These are phyloP conservation scores for Neodontobutis hainanensis DNA, from an alignment of 2,113 vertebrate species.

Conservation along the genomic window DNA sequence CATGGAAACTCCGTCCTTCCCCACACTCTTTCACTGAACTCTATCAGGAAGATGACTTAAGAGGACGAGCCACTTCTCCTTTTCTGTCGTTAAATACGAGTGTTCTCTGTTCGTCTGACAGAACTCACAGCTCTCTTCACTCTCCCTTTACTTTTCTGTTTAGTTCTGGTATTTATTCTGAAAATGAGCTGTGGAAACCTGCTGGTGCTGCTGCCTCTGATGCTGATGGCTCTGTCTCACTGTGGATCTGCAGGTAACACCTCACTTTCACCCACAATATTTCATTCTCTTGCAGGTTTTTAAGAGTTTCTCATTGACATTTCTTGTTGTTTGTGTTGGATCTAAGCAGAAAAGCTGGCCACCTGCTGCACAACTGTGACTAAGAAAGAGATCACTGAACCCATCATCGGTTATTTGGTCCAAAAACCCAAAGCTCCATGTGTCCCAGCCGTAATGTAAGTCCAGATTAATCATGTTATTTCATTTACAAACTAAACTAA, in stretches of 20 bases:
- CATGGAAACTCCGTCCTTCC: too few species aligned
- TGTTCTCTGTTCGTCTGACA: too few species aligned
- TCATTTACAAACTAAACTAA: too few species aligned
- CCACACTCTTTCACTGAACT: too few species aligned
- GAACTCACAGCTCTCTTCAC: neutral
- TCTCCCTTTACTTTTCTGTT: too few species aligned
- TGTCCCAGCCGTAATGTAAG: conserved; percentile 58
- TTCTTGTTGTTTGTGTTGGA: accelerated
- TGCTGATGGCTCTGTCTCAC: conserved; percentile 20
- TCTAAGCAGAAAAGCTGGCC: conserved; percentile 30
- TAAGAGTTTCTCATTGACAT: neutral
- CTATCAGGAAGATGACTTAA: too few species aligned
- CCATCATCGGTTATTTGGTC: neutral
- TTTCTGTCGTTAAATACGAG: too few species aligned
- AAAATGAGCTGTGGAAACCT: conserved; percentile 33
- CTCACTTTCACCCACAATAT: neutral
- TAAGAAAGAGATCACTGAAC: neutral
- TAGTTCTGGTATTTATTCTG: conserved; percentile 5
- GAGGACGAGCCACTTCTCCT: too few species aligned
- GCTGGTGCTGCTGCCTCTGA: conserved; percentile 10
- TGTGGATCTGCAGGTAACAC: too few species aligned
- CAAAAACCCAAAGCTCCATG: conserved; percentile 10
- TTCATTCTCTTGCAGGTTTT: too few species aligned
- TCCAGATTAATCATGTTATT: neutral
- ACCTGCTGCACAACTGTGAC: conserved; percentile 30